Percentiles rank a stretch among this genome's conserved stretches.
These are phyloP conservation scores for Plotosus lineatus DNA, from an alignment of 2,113 vertebrate species.

Conservation along the genomic window DNA sequence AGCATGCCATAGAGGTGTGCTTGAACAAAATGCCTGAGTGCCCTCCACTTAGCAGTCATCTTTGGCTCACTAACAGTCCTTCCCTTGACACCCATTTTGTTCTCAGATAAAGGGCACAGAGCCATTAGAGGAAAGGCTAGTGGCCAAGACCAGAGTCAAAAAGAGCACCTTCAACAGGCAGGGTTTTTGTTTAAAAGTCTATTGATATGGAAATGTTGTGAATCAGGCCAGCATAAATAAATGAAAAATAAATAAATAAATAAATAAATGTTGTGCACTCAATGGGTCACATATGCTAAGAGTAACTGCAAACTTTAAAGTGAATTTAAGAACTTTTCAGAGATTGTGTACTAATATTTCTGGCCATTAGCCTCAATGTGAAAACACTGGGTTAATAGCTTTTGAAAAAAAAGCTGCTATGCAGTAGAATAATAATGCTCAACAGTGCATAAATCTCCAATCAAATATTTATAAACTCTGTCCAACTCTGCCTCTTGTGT, in stretches of 20 bases:
- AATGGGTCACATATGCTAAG: conserved; percentile 17
- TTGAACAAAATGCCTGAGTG: conserved; percentile 52
- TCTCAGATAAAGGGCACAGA: conserved; percentile 44
- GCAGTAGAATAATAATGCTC: conserved; percentile 34
- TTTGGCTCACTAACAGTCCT: conserved; percentile 51
- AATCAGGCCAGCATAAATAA: conserved; percentile 17
- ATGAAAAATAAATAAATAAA: not conserved
- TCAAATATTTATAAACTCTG: conserved; percentile 50
- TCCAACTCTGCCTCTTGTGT: conserved; percentile 29
- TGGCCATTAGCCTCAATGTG: conserved; percentile 31
- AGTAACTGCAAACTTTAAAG: not conserved
- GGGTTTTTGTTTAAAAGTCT: conserved; percentile 31
- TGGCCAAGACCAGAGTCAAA: conserved; percentile 40
- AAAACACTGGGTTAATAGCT: conserved; percentile 43
- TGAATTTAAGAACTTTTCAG: conserved; percentile 6
- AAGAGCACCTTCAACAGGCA: conserved; percentile 24
- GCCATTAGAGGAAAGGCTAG: conserved; percentile 50
- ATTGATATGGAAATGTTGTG: conserved; percentile 46
- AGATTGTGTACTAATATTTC: conserved; percentile 22
- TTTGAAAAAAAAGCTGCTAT: conserved; percentile 29
- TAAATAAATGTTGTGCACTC: conserved; percentile 5
- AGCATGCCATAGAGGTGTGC: conserved; percentile 39
- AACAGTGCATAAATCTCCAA: conserved; percentile 38
- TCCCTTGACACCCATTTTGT: conserved; percentile 47
- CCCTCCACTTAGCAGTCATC: conserved; percentile 51